Base-by-base conservation (phyloP, 1,140 invertebrate genomes). In the Achroia grisella region DNA sequence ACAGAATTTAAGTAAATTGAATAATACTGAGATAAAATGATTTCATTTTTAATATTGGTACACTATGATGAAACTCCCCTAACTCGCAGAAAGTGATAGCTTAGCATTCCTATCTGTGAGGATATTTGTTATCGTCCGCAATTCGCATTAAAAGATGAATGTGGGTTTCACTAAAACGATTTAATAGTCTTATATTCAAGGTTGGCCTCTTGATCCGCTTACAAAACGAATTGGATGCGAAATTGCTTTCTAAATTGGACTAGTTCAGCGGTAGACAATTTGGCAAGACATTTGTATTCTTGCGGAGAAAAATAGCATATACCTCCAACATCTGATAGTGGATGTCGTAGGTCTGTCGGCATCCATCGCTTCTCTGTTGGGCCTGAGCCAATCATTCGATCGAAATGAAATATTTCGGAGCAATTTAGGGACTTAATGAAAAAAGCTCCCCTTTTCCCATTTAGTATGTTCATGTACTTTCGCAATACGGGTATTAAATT, bases 281-380 rank as follows among this genome's bases (percentile, higher is more conserved):
- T 81, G 80, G 77, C 76, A 81, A 81, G 76, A 74, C 77, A 84
- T 84, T 84, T 84, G 80, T 84, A 84, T 84, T 84, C 78, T 71
- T 71, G 67, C 52, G 62, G 71, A 81, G 80, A 79, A 78, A 84
- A 81, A 84, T 84, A 78, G 75, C 74, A 70, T 69, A 66, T 74
- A 73, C 71, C 66, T 59, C 63, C 64, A 73, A 70, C 76, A 78
- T 83, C 79, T 78, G 79, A 83, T 79, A 79, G 66, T 56, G 63
- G 63, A 55, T 57, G 67, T 57, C 66, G 62, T 51, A 64, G 62
- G 58, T 54, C 67, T 71, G 73, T 79, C 74, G 65, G 59, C 70
- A 59, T 53, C 51, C 64, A 52, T 56, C 62, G 17, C 41, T 34
- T 56, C 52, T 47, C 45, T 41, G 57, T 80, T 83, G 76, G 79